These are phyloP conservation scores for Wasmannia auropunctata DNA, from an alignment of 1,140 invertebrate genomes.

Conservation along the genomic window DNA sequence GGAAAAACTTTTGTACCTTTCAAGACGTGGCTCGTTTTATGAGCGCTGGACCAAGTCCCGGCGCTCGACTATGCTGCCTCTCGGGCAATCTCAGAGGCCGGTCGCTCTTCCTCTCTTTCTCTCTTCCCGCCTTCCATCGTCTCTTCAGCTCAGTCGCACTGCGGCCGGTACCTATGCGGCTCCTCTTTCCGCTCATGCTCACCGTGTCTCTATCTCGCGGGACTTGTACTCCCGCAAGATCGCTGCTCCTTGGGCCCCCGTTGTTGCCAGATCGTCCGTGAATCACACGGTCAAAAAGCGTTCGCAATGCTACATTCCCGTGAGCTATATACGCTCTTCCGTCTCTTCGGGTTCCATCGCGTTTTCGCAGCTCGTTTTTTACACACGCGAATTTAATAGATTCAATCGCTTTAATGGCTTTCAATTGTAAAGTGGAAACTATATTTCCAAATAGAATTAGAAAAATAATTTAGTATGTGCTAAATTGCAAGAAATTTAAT, in stretches of 20 bases:
- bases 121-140: background rate
- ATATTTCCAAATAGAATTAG: background rate
- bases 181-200: slow-evolving; percentile 13
- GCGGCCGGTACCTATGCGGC: slow-evolving; percentile 59
- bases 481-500: background rate
- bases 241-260: slow-evolving; percentile 71
- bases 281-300: slow-evolving; percentile 71
- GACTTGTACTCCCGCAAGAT: slow-evolving; percentile 77
- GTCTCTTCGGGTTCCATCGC: background rate
- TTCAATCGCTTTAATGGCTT: no score
- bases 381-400: background rate
- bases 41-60: slow-evolving; percentile 65
- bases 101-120: slow-evolving; percentile 34
- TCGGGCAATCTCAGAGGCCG: slow-evolving; percentile 25
- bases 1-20: slow-evolving; percentile 54
- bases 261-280: slow-evolving; percentile 80
- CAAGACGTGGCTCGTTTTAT: slow-evolving; percentile 64
- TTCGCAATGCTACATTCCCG: slow-evolving; percentile 51
- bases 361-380: background rate
- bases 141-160: slow-evolving; percentile 42
- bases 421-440: background rate
- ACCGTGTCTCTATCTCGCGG: slow-evolving; percentile 49
- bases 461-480: background rate
- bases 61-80: slow-evolving; percentile 54
- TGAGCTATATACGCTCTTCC: background rate